Evolutionary conservation across 1,140 invertebrate genomes (phyloP).

Genomic region (Drosophila gunungcola): DNA sequence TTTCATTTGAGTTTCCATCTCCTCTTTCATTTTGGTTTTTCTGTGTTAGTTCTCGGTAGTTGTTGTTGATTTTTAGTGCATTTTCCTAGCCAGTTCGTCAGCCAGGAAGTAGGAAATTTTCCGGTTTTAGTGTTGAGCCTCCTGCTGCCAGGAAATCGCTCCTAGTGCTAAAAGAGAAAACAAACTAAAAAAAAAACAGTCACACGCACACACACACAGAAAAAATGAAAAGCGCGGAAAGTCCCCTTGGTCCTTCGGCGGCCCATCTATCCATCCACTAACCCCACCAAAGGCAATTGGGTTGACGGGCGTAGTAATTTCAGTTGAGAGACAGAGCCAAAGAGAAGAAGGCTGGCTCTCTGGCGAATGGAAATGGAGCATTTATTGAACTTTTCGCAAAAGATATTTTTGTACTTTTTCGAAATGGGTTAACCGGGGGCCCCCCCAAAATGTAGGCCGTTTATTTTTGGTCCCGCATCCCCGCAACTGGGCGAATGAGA

Average conservation of each 20-base stretch:
- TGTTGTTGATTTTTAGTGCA: constrained; percentile 46
- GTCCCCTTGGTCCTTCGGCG: constrained; percentile 9
- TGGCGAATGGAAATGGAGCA: constrained; percentile 73
- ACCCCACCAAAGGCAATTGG: constrained; percentile 56
- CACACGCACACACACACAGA: not conserved
- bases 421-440: constrained; percentile 57
- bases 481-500: constrained; percentile 26
- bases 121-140: constrained; percentile 74
- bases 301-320: constrained; percentile 70
- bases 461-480: constrained; percentile 47
- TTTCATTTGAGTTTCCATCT: constrained; percentile 55
- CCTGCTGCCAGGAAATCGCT: constrained; percentile 74
- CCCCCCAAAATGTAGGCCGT: constrained; percentile 64
- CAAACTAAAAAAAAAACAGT: not conserved
- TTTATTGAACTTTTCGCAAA: constrained; percentile 79
- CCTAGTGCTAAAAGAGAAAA: constrained; percentile 5
- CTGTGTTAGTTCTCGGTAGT: constrained; percentile 8
- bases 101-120: constrained; percentile 79
- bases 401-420: constrained; percentile 70
- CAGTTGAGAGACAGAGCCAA: constrained; percentile 24
- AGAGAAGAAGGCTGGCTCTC: constrained; percentile 11
- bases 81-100: constrained; percentile 55
- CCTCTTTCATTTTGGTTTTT: constrained; percentile 27
- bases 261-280: constrained; percentile 12
- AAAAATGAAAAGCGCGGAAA: constrained; percentile 60